Evolutionary conservation across 2,113 vertebrate species (phyloP).

Genomic region (Forbesichthys papilliferus): DNA sequence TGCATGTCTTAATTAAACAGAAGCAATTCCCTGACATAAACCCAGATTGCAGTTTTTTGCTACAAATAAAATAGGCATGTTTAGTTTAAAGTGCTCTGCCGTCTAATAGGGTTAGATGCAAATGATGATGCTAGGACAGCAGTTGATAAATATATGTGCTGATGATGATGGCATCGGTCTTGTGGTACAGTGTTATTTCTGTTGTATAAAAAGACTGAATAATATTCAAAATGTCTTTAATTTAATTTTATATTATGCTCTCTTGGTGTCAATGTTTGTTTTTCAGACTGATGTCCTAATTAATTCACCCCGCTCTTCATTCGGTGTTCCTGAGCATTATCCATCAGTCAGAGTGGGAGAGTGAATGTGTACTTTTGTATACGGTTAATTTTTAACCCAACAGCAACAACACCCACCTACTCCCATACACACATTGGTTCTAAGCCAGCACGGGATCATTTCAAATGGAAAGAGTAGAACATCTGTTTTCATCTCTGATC

Average conservation of each 20-base stretch:
- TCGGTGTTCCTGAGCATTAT: no score
- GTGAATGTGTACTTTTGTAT: conserved; percentile 7
- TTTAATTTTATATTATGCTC: no score
- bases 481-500: conserved; percentile 5
- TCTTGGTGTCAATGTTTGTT: no score
- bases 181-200: no score
- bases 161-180: neutral
- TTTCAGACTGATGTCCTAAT: no score
- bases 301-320: no score
- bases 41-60: no score
- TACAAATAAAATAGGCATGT: no score
- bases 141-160: conserved; percentile 12
- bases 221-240: no score
- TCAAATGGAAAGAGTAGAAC: neutral
- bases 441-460: neutral
- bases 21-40: no score
- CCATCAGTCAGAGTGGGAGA: conserved; percentile 15
- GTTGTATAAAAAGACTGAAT: no score
- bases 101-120: neutral
- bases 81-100: neutral
- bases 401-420: neutral
- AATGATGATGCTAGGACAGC: neutral
- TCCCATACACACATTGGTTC: conserved; percentile 3
- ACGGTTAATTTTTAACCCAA: conserved; percentile 13
- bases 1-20: no score